phyloP scores from a whole-genome alignment of 2,797 vertebrate species.

The Gymnothorax javanicus region DNA sequence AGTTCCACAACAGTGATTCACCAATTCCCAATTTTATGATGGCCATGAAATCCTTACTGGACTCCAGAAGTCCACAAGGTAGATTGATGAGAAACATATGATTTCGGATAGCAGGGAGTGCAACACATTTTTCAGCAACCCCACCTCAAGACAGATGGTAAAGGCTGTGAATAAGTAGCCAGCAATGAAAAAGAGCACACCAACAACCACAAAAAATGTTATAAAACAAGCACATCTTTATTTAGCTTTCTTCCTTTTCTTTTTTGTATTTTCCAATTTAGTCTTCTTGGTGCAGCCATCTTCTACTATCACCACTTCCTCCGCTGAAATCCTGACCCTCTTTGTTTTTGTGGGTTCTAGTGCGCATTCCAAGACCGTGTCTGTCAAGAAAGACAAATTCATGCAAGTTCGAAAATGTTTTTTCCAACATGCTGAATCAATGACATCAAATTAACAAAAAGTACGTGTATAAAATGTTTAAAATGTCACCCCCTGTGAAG shows the following conservation, averaged over 20 bases:
- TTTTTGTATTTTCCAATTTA: slow-evolving; percentile 47
- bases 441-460: too few relatives aligned
- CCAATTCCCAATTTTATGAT: too few relatives aligned
- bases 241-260: slow-evolving; percentile 50
- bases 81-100: too few relatives aligned
- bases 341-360: slow-evolving; percentile 57
- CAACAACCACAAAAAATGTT: slow-evolving; percentile 6
- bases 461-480: too few relatives aligned
- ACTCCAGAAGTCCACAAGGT: too few relatives aligned
- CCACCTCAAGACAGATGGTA: too few relatives aligned
- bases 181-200: neutral
- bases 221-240: slow-evolving; percentile 34
- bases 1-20: too few relatives aligned
- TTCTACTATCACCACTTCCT: slow-evolving; percentile 69
- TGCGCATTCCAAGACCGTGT: neutral
- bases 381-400: slow-evolving; percentile 10
- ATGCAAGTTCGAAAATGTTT: neutral
- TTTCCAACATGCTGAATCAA: neutral
- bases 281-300: slow-evolving; percentile 66
- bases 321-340: slow-evolving; percentile 57
- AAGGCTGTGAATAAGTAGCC: too few relatives aligned
- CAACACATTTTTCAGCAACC: too few relatives aligned
- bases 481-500: too few relatives aligned
- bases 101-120: too few relatives aligned
- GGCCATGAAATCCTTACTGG: too few relatives aligned